phyloP scores from a whole-genome alignment of 2,113 vertebrate species.

The Struthio camelus region DNA sequence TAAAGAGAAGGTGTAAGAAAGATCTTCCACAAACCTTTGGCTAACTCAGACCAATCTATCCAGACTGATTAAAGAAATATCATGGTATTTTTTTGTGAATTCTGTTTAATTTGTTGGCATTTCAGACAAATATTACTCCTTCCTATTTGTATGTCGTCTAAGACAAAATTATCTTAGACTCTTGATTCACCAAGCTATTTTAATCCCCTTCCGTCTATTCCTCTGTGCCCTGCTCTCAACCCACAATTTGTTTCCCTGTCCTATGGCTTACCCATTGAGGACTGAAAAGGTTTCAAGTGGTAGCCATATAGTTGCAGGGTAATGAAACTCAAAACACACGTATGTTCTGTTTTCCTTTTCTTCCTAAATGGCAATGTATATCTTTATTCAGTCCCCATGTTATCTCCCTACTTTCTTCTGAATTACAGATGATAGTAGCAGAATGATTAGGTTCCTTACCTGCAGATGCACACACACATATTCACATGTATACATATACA shows the following conservation, averaged over 20 bases:
- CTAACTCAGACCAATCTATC: too few relatives aligned
- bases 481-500: background rate
- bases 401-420: background rate
- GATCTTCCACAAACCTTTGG: background rate
- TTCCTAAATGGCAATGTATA: background rate
- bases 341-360: background rate
- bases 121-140: background rate
- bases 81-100: background rate
- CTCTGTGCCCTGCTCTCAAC: background rate
- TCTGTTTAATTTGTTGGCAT: background rate
- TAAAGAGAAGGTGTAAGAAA: background rate
- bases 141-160: background rate
- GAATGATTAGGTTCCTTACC: background rate
- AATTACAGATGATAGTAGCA: background rate
- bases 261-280: background rate
- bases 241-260: background rate
- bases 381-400: background rate
- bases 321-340: background rate
- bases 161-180: background rate
- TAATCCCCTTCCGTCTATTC: background rate
- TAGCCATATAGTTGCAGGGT: background rate
- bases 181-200: background rate
- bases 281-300: background rate
- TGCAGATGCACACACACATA: background rate
- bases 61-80: background rate